Conservation (phyloP, 2,888 invertebrate species). For the Drosophila limbata region DNA sequence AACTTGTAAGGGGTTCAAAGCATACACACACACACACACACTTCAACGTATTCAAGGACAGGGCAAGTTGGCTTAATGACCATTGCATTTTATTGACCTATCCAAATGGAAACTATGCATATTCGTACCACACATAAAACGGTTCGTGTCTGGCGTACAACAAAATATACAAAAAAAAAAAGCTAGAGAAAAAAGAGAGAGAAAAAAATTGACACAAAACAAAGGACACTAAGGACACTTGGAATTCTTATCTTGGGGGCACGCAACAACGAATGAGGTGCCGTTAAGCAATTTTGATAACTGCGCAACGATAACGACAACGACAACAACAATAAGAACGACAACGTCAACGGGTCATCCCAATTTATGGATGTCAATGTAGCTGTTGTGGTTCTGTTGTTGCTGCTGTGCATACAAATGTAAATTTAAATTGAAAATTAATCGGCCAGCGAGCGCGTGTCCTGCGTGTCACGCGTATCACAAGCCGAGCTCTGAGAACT, state of each 20-base stretch:
- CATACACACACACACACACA: constrained; percentile 1
- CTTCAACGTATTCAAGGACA: constrained; percentile 5
- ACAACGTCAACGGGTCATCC: constrained; percentile 54
- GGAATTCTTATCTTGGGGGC: constrained; percentile 55
- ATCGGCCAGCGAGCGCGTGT: constrained; percentile 53
- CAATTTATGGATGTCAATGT: constrained; percentile 56
- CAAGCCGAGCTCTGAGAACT: background rate
- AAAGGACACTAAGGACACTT: constrained; percentile 46
- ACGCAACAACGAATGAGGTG: constrained; percentile 34
- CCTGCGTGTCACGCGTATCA: constrained; percentile 22
- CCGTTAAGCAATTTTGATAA: constrained; percentile 72
- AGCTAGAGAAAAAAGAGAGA: background rate
- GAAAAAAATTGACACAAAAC: constrained; percentile 3
- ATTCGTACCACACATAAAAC: background rate
- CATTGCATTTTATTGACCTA: constrained; percentile 57
- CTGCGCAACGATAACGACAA: constrained; percentile 52
- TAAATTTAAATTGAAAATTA: constrained; percentile 73
- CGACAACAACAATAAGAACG: constrained; percentile 30
- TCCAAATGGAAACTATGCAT: constrained; percentile 17
- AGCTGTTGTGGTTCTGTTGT: constrained; percentile 17
- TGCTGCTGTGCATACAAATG: constrained; percentile 65
- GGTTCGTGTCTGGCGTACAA: constrained; percentile 26
- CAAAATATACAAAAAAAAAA: background rate
- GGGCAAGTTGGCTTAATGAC: constrained; percentile 24
- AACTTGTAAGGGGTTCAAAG: background rate